Percentiles rank a stretch among this genome's conserved stretches.
phyloP scores from a whole-genome alignment of 2,113 vertebrate species.

The Lanius collurio region DNA sequence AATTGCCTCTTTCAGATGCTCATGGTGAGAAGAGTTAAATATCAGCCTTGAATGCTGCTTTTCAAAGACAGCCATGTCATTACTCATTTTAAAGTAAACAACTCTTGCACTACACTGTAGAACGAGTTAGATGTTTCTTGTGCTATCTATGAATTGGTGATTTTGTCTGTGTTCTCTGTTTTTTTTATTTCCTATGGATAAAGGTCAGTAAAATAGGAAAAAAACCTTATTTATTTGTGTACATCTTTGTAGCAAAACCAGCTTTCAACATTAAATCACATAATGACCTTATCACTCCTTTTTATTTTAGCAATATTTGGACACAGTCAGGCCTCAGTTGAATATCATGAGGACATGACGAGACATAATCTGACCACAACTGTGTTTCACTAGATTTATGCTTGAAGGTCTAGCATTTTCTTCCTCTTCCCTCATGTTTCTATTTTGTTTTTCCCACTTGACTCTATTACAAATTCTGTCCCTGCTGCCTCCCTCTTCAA shows the following conservation, averaged over 20 bases:
- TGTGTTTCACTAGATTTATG: background rate
- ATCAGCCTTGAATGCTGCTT: background rate
- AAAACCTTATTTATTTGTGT: background rate
- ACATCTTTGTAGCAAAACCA: background rate
- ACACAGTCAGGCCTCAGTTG: background rate
- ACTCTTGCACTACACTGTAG: background rate
- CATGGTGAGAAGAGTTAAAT: background rate
- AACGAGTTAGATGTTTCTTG: background rate
- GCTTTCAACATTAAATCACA: background rate
- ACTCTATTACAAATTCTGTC: background rate
- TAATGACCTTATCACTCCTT: background rate
- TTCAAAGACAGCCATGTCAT: background rate
- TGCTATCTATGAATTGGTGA: background rate
- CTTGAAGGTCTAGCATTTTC: background rate
- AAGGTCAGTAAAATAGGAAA: background rate
- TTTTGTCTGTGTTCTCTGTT: background rate
- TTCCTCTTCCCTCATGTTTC: background rate
- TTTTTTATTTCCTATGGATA: background rate
- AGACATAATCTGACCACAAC: background rate
- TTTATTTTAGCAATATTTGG: background rate
- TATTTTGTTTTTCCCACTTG: background rate
- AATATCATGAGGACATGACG: accelerated
- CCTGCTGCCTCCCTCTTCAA: background rate
- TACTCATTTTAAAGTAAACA: constrained; percentile 24
- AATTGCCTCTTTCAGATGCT: background rate